These are phyloP conservation scores for Drosophila bocqueti DNA, from an alignment of 1,140 invertebrate species.

Conservation along the genomic window DNA sequence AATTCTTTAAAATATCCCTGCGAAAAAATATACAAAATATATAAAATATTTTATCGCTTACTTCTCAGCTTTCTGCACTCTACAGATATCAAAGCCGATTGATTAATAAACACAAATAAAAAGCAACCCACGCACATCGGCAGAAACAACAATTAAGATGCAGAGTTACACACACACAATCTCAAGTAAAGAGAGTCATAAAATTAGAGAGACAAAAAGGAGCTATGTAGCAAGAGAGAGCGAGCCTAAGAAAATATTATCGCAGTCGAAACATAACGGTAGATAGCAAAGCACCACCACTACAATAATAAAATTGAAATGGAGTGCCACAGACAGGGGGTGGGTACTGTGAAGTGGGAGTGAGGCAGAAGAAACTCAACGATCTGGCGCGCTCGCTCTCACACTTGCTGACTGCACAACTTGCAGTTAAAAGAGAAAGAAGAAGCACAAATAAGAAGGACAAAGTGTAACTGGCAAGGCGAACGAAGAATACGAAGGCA, in stretches of 20 bases:
- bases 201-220: conserved; percentile 11
- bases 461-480: conserved; percentile 61
- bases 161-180: conserved; percentile 47
- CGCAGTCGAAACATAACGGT: conserved; percentile 76
- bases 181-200: conserved; percentile 16
- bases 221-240: conserved; percentile 13
- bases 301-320: conserved; percentile 48
- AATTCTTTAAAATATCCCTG: not conserved
- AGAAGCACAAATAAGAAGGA: conserved; percentile 53
- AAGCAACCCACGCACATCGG: conserved; percentile 53
- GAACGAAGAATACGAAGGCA: conserved; percentile 13
- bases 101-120: conserved; percentile 23
- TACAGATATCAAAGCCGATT: conserved; percentile 40
- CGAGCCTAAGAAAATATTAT: conserved; percentile 54
- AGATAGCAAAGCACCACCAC: conserved; percentile 60
- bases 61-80: not conserved
- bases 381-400: conserved; percentile 10
- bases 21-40: not conserved
- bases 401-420: conserved; percentile 32
- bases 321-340: conserved; percentile 2
- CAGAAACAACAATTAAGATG: conserved; percentile 24
- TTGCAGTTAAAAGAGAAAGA: conserved; percentile 40
- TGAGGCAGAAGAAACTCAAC: conserved; percentile 9
- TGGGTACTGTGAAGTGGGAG: not conserved
- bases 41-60: conserved; percentile 7